A percentile compares a stretch with the other conserved stretches of the same genome.
Evolutionary conservation across 1,140 invertebrate genomes (phyloP).

Genomic region (Papilio xuthus): DNA sequence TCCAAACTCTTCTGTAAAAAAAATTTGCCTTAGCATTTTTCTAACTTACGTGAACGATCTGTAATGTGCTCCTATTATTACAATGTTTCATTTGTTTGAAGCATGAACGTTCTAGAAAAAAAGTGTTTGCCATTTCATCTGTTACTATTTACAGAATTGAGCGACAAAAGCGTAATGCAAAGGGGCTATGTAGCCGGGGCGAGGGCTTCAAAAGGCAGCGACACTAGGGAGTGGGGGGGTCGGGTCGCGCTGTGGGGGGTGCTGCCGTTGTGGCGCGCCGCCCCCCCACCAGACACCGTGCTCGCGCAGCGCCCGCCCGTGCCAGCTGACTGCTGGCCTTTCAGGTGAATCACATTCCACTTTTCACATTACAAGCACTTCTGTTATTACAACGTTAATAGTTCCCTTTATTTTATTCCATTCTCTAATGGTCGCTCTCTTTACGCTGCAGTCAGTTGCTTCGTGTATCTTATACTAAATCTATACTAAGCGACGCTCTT

Average conservation of each 20-base stretch:
- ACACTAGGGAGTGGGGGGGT: conserved; percentile 64
- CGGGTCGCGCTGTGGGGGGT: conserved; percentile 69
- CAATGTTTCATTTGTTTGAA: neutral
- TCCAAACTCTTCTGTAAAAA: neutral
- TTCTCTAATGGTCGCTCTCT: no score
- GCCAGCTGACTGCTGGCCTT: conserved; percentile 75
- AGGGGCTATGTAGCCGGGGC: conserved; percentile 52
- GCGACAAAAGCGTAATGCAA: conserved; percentile 37
- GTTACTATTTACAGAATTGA: conserved; percentile 39
- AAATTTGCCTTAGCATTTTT: neutral
- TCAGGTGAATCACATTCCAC: conserved; percentile 55
- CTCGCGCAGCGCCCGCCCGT: conserved; percentile 56
- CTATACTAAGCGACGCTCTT: no score
- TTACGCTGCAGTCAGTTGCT: no score
- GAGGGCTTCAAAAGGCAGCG: conserved; percentile 55
- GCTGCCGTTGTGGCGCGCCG: conserved; percentile 63
- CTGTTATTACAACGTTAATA: conserved; percentile 3
- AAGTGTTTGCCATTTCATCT: conserved; percentile 21
- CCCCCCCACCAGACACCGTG: conserved; percentile 59
- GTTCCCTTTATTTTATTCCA: neutral
- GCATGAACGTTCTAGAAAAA: conserved; percentile 2
- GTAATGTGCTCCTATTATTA: neutral
- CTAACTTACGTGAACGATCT: neutral
- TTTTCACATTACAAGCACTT: conserved; percentile 20
- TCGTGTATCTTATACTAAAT: no score